A percentile compares a stretch with the other conserved stretches of the same genome.
phyloP scores from a whole-genome alignment of 2,888 invertebrate genomes.

The Campoplex nolae region DNA sequence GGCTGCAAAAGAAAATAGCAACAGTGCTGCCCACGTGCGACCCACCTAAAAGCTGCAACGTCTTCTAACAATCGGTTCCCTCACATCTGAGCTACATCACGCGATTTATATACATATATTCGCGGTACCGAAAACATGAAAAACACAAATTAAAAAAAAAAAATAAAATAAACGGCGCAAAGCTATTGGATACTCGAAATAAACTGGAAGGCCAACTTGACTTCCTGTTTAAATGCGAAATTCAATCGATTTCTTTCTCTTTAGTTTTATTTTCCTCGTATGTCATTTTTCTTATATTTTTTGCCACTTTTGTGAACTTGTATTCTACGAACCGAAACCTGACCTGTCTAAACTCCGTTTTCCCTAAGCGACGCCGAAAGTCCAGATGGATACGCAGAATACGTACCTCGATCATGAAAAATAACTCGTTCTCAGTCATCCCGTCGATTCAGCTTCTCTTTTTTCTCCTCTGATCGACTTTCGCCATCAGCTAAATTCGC shows the following conservation, averaged over 20 bases:
- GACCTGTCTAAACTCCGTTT: conserved; percentile 73
- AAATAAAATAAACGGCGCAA: conserved; percentile 8
- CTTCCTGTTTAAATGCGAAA: neutral
- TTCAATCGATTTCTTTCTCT: no score
- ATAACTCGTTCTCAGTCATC: conserved; percentile 51
- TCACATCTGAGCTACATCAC: conserved; percentile 63
- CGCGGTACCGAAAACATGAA: neutral
- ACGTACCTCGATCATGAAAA: conserved; percentile 80
- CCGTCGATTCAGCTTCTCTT: conserved; percentile 41
- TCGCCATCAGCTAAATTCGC: conserved; percentile 66
- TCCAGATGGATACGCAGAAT: conserved; percentile 79
- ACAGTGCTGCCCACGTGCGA: conserved; percentile 74
- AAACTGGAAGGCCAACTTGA: conserved; percentile 23
- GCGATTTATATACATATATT: conserved; percentile 8
- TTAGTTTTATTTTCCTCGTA: no score
- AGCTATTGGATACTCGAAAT: neutral
- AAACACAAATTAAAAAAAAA: conserved; percentile 21
- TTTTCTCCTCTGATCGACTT: conserved; percentile 40
- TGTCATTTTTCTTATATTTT: neutral
- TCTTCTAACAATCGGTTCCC: conserved; percentile 74
- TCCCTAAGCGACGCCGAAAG: conserved; percentile 81
- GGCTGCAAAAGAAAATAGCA: conserved; percentile 81
- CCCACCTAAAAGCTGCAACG: conserved; percentile 82
- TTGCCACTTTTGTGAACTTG: conserved; percentile 10
- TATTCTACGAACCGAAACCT: conserved; percentile 40